phyloP scores from a whole-genome alignment of 2,113 vertebrate species.

The Xenopus laevis region DNA sequence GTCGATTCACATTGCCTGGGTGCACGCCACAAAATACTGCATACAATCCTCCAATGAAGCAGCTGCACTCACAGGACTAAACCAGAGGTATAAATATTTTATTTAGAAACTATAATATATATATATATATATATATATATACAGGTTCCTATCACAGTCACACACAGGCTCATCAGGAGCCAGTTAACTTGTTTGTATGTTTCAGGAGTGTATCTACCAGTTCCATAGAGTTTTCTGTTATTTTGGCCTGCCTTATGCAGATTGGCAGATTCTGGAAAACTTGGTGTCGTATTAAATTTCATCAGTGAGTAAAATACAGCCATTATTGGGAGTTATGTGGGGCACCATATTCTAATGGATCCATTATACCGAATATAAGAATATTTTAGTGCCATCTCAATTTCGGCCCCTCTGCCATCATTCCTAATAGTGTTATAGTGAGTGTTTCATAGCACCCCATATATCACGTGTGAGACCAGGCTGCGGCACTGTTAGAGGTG shows the following conservation, averaged over 20 bases:
- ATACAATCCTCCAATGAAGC: too few relatives aligned
- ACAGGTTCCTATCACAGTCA: too few relatives aligned
- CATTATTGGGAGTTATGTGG: slow-evolving; percentile 58
- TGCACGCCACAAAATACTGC: too few relatives aligned
- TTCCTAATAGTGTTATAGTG: slow-evolving; percentile 62
- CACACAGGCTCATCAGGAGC: too few relatives aligned
- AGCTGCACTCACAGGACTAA: too few relatives aligned
- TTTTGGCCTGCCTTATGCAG: slow-evolving; percentile 59
- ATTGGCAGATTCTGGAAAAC: slow-evolving; percentile 50
- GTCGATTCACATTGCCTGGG: too few relatives aligned
- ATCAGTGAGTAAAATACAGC: slow-evolving; percentile 57
- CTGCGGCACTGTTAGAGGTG: slow-evolving; percentile 56
- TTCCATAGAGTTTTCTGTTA: slow-evolving; percentile 44
- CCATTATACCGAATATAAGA: slow-evolving; percentile 55
- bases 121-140: too few relatives aligned
- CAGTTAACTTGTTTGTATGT: too few relatives aligned
- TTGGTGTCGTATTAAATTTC: slow-evolving; percentile 52
- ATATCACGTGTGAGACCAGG: slow-evolving; percentile 55
- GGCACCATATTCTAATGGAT: slow-evolving; percentile 55
- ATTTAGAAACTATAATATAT: too few relatives aligned
- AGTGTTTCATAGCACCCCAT: slow-evolving; percentile 57
- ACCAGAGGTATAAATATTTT: too few relatives aligned
- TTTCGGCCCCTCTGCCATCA: slow-evolving; percentile 62
- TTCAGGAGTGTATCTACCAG: slow-evolving; percentile 32
- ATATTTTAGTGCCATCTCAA: slow-evolving; percentile 62